phyloP scores from a whole-genome alignment of 2,888 invertebrate species.

The Andrena marginata region DNA sequence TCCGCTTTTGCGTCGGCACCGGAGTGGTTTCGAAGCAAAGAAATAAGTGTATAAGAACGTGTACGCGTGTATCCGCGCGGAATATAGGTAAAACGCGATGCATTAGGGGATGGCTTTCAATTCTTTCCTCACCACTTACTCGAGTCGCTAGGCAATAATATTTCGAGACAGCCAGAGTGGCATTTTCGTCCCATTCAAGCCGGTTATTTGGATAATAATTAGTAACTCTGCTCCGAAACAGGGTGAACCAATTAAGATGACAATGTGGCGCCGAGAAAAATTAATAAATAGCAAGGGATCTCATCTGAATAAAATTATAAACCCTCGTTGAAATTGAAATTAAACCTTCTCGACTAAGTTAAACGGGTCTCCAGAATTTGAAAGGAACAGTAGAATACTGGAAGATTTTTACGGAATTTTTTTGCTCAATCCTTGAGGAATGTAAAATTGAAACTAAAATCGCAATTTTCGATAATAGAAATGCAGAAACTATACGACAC shows the following conservation, averaged over 20 bases:
- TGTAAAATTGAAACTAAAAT: too few species aligned
- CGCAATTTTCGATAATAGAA: too few species aligned
- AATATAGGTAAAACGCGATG: slow-evolving; percentile 43
- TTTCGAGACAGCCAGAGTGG: not conserved
- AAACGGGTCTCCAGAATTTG: too few species aligned
- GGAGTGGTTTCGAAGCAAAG: slow-evolving; percentile 75
- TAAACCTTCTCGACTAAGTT: too few species aligned
- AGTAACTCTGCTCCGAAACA: not conserved
- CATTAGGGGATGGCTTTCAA: slow-evolving; percentile 44
- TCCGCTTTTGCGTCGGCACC: slow-evolving; percentile 72
- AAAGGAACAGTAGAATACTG: too few species aligned
- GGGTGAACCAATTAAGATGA: not conserved
- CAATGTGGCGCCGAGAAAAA: too few species aligned
- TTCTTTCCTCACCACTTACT: slow-evolving; percentile 22
- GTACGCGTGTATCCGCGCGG: slow-evolving; percentile 41
- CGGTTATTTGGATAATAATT: not conserved
- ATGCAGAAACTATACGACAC: too few species aligned
- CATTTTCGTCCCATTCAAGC: not conserved
- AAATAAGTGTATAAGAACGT: slow-evolving; percentile 71
- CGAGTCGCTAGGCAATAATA: slow-evolving; percentile 21
- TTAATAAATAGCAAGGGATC: too few species aligned
- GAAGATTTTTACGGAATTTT: too few species aligned
- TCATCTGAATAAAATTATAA: too few species aligned
- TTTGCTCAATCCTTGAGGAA: too few species aligned
- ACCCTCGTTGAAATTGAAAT: too few species aligned